These are phyloP conservation scores for Halcyon malimbica DNA, from an alignment of 2,113 vertebrate species.

Conservation along the genomic window DNA sequence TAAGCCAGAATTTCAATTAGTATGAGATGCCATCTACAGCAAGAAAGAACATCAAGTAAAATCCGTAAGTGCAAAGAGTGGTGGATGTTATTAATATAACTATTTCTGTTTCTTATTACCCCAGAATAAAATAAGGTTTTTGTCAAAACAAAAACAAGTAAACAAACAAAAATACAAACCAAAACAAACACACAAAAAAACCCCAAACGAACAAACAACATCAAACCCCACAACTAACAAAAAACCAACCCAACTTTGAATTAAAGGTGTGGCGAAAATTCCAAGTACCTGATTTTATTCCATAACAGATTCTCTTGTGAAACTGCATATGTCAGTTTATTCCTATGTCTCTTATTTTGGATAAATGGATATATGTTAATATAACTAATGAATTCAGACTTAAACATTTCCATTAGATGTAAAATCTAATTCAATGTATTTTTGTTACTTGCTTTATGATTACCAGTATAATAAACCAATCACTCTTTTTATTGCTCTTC, in stretches of 20 bases:
- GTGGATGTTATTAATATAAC: not conserved
- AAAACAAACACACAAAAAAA: not conserved
- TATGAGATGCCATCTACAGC: not conserved
- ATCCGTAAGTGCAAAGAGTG: not conserved
- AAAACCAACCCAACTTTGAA: not conserved
- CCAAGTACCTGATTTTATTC: not conserved
- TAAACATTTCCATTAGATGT: not conserved
- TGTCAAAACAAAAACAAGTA: not conserved
- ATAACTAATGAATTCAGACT: not conserved
- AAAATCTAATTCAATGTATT: not conserved
- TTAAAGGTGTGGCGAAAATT: not conserved
- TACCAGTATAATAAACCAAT: not conserved
- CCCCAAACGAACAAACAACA: not conserved
- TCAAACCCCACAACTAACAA: not conserved
- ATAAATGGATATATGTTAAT: not conserved
- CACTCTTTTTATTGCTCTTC: not conserved
- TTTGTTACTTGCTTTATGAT: not conserved
- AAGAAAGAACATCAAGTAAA: not conserved
- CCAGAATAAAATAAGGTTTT: not conserved
- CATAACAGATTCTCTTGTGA: not conserved
- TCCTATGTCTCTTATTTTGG: not conserved
- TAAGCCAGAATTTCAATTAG: slow-evolving; percentile 56
- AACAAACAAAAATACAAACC: not conserved
- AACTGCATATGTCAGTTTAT: not conserved
- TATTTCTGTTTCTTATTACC: not conserved